Conservation (phyloP, 2,797 vertebrate species). For the Hippopotamyrus pictus region DNA sequence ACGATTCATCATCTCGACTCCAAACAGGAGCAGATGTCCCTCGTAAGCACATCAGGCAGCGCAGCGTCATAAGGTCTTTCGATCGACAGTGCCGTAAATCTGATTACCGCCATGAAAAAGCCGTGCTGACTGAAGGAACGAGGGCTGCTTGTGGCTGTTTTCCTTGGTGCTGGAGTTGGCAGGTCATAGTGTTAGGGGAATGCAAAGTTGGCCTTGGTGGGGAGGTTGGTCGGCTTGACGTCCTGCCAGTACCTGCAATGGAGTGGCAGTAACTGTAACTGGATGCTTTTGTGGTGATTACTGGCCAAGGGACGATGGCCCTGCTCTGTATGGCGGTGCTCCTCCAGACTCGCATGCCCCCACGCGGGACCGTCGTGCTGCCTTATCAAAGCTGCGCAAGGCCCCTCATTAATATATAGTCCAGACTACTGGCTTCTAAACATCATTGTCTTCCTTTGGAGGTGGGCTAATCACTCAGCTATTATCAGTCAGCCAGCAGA, state of each 20-base stretch:
- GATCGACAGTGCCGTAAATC: neutral
- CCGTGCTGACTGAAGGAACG: neutral
- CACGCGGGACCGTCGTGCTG: slow-evolving; percentile 68
- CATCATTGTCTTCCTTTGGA: slow-evolving; percentile 84
- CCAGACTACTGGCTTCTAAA: slow-evolving; percentile 65
- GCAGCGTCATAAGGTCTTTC: no score
- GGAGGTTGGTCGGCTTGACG: neutral
- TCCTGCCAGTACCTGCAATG: neutral
- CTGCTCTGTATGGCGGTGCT: slow-evolving; percentile 39
- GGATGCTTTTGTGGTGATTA: neutral
- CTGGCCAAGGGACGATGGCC: neutral
- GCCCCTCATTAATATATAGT: slow-evolving; percentile 87
- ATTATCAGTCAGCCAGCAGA: slow-evolving; percentile 86
- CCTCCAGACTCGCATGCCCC: slow-evolving; percentile 67
- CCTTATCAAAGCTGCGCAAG: slow-evolving; percentile 86
- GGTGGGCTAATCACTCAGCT: slow-evolving; percentile 84
- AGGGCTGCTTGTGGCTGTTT: neutral
- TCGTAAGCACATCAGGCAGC: no score
- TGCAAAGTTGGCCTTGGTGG: neutral
- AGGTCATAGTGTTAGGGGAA: neutral
- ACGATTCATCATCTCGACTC: neutral
- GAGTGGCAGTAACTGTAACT: neutral
- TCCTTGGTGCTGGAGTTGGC: neutral
- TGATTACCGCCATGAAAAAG: neutral
- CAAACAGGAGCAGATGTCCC: neutral